Percentiles rank a stretch among this genome's conserved stretches.
Evolutionary conservation across 1,140 invertebrate genomes (phyloP).

Genomic region (Micrasema longulum): DNA sequence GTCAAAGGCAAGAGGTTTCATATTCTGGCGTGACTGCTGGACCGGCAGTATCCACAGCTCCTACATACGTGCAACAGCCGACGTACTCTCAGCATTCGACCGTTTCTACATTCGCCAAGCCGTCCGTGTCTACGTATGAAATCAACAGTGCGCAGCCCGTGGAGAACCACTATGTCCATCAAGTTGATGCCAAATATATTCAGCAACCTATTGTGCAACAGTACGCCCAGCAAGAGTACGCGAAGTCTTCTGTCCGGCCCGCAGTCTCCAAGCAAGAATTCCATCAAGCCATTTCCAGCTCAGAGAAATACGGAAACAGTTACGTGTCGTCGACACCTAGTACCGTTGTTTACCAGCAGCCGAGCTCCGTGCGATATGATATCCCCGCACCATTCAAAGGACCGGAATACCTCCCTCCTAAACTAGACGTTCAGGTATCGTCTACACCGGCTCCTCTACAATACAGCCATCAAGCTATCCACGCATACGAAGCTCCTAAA

Average conservation of each 20-base stretch:
- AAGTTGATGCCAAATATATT: constrained; percentile 42
- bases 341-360: constrained; percentile 52
- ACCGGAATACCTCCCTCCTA: constrained; percentile 61
- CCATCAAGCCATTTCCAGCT: constrained; percentile 48
- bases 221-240: constrained; percentile 34
- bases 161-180: constrained; percentile 43
- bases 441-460: constrained; percentile 16
- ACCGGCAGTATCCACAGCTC: constrained; percentile 42
- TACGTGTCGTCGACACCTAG: constrained; percentile 58
- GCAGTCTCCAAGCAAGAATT: constrained; percentile 62
- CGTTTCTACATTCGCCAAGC: constrained; percentile 45
- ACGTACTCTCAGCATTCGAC: constrained; percentile 59
- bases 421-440: constrained; percentile 42
- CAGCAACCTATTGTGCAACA: constrained; percentile 43
- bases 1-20: constrained; percentile 62
- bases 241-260: constrained; percentile 60
- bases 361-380: constrained; percentile 9
- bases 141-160: constrained; percentile 9
- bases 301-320: constrained; percentile 44
- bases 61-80: constrained; percentile 58
- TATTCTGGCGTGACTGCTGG: constrained; percentile 60
- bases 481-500: constrained; percentile 30
- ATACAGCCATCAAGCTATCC: neutral
- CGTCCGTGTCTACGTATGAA: constrained; percentile 30
- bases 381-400: constrained; percentile 56